These are phyloP conservation scores for Electrophaes corylata DNA, from an alignment of 2,888 invertebrate genomes.

Conservation along the genomic window DNA sequence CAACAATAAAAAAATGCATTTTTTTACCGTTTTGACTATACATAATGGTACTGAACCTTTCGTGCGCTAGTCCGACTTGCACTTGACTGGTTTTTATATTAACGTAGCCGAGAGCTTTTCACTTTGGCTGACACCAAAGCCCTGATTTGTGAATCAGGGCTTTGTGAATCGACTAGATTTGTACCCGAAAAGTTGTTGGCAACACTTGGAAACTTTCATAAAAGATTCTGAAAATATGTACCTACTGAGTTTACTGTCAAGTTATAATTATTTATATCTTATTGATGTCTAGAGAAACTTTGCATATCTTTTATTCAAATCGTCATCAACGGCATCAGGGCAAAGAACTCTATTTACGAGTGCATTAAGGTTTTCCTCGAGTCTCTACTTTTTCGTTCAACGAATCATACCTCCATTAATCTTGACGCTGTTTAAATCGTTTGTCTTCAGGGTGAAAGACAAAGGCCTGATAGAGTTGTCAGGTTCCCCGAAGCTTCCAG, in stretches of 20 bases:
- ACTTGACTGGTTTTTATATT: too few relatives aligned
- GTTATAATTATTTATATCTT: too few relatives aligned
- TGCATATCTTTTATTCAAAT: too few relatives aligned
- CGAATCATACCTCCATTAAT: conserved; percentile 23
- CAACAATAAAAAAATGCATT: too few relatives aligned
- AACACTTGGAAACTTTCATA: conserved; percentile 5
- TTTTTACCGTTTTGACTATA: too few relatives aligned
- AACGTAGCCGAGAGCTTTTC: too few relatives aligned
- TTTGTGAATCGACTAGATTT: conserved; percentile 16
- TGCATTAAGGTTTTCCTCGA: neutral
- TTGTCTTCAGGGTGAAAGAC: conserved; percentile 60
- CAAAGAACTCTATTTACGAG: neutral
- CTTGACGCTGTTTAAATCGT: conserved; percentile 37
- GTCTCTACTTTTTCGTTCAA: neutral
- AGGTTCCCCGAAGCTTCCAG: conserved; percentile 45
- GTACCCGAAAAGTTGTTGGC: conserved; percentile 18
- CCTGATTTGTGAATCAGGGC: conserved; percentile 10
- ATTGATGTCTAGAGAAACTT: too few relatives aligned
- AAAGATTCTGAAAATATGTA: neutral
- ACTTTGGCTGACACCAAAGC: conserved; percentile 19
- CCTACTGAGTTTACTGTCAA: too few relatives aligned
- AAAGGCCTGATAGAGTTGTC: conserved; percentile 56
- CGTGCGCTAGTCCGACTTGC: too few relatives aligned
- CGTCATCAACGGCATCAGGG: neutral
- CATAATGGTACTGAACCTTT: too few relatives aligned